Percentiles rank a stretch among this genome's conserved stretches.
Conservation (phyloP, 1,140 invertebrate genomes). For the Tyrophagus putrescentiae region DNA sequence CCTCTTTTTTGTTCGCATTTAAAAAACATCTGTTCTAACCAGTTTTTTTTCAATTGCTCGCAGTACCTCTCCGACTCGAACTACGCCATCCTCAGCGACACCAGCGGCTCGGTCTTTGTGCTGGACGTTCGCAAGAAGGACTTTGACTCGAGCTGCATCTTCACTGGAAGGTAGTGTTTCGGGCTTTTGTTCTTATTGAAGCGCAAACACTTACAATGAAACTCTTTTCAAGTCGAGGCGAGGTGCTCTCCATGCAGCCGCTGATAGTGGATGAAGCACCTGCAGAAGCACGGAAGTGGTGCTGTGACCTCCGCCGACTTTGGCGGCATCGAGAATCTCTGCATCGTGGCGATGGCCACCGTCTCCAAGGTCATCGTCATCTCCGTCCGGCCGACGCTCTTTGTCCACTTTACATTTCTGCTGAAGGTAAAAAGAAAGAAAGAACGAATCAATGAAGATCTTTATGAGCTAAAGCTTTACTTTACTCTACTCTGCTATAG, state of each 20-base stretch:
- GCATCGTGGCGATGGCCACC: constrained; percentile 68
- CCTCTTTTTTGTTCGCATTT: constrained; percentile 8
- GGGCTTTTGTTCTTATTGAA: constrained; percentile 3
- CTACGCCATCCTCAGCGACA: constrained; percentile 72
- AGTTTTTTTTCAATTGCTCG: constrained; percentile 25
- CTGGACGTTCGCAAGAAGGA: constrained; percentile 56
- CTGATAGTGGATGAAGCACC: constrained; percentile 45
- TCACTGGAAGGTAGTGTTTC: constrained; percentile 35
- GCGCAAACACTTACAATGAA: neutral
- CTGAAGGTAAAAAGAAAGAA: constrained; percentile 33
- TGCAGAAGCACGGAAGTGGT: too few relatives aligned
- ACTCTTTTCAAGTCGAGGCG: constrained; percentile 54
- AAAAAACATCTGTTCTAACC: constrained; percentile 5
- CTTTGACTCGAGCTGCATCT: constrained; percentile 32
- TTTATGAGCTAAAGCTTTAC: too few relatives aligned
- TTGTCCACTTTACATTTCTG: constrained; percentile 49
- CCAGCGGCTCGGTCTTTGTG: constrained; percentile 93
- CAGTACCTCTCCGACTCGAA: constrained; percentile 58
- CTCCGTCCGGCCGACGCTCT: constrained; percentile 55
- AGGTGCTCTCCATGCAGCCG: constrained; percentile 78
- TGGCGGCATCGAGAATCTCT: constrained; percentile 54
- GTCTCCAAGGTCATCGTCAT: constrained; percentile 53
- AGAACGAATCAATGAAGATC: too few relatives aligned
- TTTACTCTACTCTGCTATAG: constrained; percentile 25
- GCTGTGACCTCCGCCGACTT: constrained; percentile 45